Evolutionary conservation across 2,113 vertebrate genomes (phyloP).

Genomic region (Gambusia affinis): DNA sequence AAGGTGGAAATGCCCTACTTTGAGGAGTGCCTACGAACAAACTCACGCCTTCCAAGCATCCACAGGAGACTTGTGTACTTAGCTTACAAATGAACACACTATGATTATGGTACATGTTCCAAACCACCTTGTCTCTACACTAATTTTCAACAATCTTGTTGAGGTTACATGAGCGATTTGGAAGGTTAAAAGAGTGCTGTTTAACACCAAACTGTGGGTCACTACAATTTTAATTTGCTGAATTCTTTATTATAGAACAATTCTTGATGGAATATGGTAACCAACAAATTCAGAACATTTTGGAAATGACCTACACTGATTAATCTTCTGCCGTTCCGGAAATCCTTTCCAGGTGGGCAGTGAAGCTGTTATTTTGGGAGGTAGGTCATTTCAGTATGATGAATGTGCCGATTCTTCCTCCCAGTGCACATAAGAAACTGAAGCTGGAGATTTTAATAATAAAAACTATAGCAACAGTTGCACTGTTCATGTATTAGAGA

Average conservation of each 20-base stretch:
- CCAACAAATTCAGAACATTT: background rate
- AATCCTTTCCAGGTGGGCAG: background rate
- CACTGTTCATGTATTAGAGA: background rate
- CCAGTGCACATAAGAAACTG: too few species aligned
- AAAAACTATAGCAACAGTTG: background rate
- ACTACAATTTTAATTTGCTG: too few species aligned
- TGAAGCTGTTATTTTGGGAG: too few species aligned
- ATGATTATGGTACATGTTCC: background rate
- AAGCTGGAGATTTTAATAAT: too few species aligned
- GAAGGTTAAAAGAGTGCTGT: background rate
- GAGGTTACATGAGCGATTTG: background rate
- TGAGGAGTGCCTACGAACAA: conserved; percentile 26
- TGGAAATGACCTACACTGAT: background rate
- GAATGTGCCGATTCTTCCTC: too few species aligned
- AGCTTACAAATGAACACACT: background rate
- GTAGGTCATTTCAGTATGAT: too few species aligned
- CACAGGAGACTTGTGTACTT: background rate
- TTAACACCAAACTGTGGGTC: too few species aligned
- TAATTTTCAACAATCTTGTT: background rate
- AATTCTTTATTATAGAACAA: too few species aligned
- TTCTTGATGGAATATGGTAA: background rate
- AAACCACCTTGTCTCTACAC: background rate
- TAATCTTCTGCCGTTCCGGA: background rate
- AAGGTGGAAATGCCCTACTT: conserved; percentile 62
- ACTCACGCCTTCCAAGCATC: background rate